Evolutionary conservation across 2,888 invertebrate species (phyloP), one percentile per base, ranked within the genome.

Genomic region (Agelastica alni): DNA sequence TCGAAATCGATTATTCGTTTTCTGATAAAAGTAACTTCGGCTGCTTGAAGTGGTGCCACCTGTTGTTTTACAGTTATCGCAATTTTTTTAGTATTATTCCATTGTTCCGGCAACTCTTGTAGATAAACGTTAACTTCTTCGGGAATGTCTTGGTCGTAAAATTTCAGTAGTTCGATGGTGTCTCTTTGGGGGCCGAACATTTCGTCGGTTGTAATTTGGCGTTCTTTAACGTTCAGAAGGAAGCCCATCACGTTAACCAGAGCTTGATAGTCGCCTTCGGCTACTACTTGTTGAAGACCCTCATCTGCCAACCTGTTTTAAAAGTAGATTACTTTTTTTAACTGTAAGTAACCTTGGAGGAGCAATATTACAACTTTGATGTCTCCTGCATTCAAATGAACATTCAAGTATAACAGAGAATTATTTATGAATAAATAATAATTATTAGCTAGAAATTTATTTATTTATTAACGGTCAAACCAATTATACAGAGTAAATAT

Each of bases 111-210:
- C 48, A 97, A 77, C 77, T 96, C 96, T 84, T 90, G 88, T 34
- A 97, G 78, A 60, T 95, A 82, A 3, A 93, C 89, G 73, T 96
- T 95, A 1, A 96, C 93, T 79, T 95, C 94, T 77, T 97, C 96
- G 0, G 96, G 93, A 71, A 97, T 91, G 74, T 97, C 96, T 83
- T 95, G 94, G 68, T 96, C 95, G 72, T 96, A 97, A 69, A 91
- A 91, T 75, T 94, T 94, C 1, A 97, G 79, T 4, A 97, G 79
- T 68, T 95, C 93, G 64, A 96, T 93, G 4, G 93, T 96, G 75
- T 95, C 93, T 64, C 92, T 90, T 48, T 97, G 80, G 0, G 97
- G 96, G 56, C 90, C 91, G 74, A 97, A 97, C 94, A 97, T 96
- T 65, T 92, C 93, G 72, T 97, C 96, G 0, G 96, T 96, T 7